Evolutionary conservation across 2,113 vertebrate species (phyloP).

Genomic region (Perognathus longimembris): DNA sequence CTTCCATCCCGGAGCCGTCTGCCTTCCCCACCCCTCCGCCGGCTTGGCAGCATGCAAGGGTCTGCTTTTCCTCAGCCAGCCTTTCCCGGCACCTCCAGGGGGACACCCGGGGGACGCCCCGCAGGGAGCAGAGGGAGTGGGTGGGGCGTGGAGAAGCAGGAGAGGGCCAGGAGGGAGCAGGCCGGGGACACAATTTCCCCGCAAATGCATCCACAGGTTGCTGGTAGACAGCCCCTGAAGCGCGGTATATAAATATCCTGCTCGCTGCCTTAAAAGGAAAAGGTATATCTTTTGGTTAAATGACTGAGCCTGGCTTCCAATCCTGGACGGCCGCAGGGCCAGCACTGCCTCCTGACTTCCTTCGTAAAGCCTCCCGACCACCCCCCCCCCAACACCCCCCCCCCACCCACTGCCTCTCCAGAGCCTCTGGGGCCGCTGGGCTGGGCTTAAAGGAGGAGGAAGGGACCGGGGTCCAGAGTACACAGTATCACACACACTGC

Average conservation of each 20-base stretch:
- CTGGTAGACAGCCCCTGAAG: constrained; percentile 70
- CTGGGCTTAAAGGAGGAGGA: not conserved
- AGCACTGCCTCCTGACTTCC: constrained; percentile 53
- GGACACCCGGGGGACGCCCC: not conserved
- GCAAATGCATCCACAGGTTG: not conserved
- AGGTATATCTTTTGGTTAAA: constrained; percentile 41
- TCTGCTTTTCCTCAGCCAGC: not conserved
- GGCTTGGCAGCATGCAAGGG: accelerated
- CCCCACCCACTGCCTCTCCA: no score
- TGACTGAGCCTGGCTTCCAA: not conserved
- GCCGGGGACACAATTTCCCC: not conserved
- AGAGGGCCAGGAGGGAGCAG: not conserved
- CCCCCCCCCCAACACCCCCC: no score
- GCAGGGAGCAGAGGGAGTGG: accelerated
- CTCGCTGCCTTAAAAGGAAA: constrained; percentile 71
- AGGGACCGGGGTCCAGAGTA: not conserved
- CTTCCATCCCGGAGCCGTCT: not conserved
- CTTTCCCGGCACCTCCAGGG: not conserved
- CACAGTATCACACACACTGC: accelerated
- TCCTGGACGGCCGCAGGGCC: not conserved
- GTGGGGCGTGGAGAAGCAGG: not conserved
- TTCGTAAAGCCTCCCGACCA: no score
- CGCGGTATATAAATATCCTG: constrained; percentile 38
- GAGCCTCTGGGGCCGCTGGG: not conserved
- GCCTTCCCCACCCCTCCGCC: not conserved